Base-by-base conservation (phyloP, 2,888 invertebrate species). In the Cosmorhoe ocellata region DNA sequence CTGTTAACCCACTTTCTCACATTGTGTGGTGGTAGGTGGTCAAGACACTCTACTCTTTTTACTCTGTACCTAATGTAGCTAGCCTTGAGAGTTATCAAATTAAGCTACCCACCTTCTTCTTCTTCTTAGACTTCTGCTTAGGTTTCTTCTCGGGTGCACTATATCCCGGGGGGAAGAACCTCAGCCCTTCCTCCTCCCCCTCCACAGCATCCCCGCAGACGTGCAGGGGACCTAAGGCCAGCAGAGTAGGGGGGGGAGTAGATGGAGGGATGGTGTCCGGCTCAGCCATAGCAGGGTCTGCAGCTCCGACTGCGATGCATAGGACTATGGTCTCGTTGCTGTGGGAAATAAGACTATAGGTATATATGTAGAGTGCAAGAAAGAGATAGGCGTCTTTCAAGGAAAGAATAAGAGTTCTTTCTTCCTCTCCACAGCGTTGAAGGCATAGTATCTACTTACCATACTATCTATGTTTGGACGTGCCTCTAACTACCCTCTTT, bases 271-370 rank as follows among this genome's bases (percentile, higher is more conserved):
- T 92, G 0, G 92, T 91, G 1, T 91, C 84, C 5, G 92, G 91
- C 0, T 92, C 92, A 31, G 94, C 93, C 0, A 93, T 90, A 2
- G 92, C 77, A 27, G 95, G 91, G 24, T 93, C 92, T 4, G 94
- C 93, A 1, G 92, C 92, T 8, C 91, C 92, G 10, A 92, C 90
- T 58, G 93, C 92, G 9, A 95, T 79, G 82, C 95, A 93, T 4
- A 96, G 71, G 1, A 95, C 92, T 61, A 95, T 81, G 58, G 93
- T 94, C 66, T 94, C 94, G 63, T 90, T 88, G 59, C 95, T 95
- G 81, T 7, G 26, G 30, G 3, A 12, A 5, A 18, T 18, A 18
- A n/a, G n/a, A n/a, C n/a, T n/a, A n/a, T n/a, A n/a, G n/a, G n/a
- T n/a, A n/a, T n/a, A n/a, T n/a, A n/a, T n/a, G n/a, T n/a, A n/a